A percentile compares a stretch with the other conserved stretches of the same genome.
Evolutionary conservation across 2,113 vertebrate genomes (phyloP).

Genomic region (Progne subis): DNA sequence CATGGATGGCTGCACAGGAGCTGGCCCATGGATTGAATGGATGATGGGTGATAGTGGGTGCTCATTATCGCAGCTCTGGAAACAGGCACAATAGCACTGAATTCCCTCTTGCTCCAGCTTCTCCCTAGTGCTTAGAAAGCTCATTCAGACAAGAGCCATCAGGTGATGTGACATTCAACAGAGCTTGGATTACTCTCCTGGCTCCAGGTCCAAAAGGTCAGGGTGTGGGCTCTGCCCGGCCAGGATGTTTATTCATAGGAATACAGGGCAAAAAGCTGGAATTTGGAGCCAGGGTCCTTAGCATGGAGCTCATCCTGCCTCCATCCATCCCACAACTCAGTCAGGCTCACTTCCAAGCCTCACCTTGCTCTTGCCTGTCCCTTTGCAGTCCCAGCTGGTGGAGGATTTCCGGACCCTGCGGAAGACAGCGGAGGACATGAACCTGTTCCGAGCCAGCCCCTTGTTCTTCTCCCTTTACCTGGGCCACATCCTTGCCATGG

Average conservation of each 20-base stretch:
- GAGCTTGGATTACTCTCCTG: neutral
- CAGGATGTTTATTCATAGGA: neutral
- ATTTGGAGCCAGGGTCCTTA: neutral
- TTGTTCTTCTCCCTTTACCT: constrained; percentile 88
- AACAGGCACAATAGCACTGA: neutral
- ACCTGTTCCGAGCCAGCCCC: constrained; percentile 80
- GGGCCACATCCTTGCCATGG: constrained; percentile 86
- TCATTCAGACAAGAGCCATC: neutral
- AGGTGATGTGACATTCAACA: neutral
- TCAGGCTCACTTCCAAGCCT: neutral
- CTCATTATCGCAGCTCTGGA: neutral
- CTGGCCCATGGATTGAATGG: neutral
- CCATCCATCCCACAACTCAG: neutral
- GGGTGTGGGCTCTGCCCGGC: neutral
- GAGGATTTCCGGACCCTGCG: constrained; percentile 86
- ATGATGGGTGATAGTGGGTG: neutral
- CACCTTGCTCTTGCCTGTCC: neutral
- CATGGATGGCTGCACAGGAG: neutral
- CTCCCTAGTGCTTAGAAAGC: neutral
- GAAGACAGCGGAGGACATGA: constrained; percentile 77
- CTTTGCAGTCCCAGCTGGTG: constrained; percentile 76
- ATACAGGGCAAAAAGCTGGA: neutral
- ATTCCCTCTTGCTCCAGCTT: neutral
- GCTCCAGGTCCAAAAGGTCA: neutral
- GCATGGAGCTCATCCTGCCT: neutral